Evolutionary conservation across 2,888 invertebrate species (phyloP).

Genomic region (Gastrophysa polygoni): DNA sequence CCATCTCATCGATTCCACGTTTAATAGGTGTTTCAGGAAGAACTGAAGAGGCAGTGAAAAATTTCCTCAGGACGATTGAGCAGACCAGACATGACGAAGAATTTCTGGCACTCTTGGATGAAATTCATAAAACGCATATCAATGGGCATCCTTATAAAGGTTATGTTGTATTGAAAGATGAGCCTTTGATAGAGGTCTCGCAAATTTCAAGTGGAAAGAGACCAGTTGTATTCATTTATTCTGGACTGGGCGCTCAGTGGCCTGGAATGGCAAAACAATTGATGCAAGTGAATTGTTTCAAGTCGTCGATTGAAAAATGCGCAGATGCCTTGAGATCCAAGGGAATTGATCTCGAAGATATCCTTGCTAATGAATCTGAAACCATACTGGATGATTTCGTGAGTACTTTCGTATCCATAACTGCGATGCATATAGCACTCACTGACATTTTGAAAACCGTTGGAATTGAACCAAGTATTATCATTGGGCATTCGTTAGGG

Average conservation of each 20-base stretch:
- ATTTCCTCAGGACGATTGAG: constrained; percentile 66
- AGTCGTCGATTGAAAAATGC: constrained; percentile 61
- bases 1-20: constrained; percentile 45
- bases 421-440: constrained; percentile 72
- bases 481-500: constrained; percentile 91
- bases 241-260: constrained; percentile 74
- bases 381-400: constrained; percentile 60
- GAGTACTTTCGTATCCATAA: constrained; percentile 66
- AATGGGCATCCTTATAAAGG: constrained; percentile 79
- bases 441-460: constrained; percentile 77
- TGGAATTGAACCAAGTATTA: constrained; percentile 84
- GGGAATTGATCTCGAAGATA: constrained; percentile 61
- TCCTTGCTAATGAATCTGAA: constrained; percentile 55
- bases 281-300: constrained; percentile 65
- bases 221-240: constrained; percentile 69
- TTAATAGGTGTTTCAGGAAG: constrained; percentile 65
- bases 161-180: constrained; percentile 55
- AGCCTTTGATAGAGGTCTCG: constrained; percentile 19
- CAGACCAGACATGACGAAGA: constrained; percentile 67
- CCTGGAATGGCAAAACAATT: constrained; percentile 66
- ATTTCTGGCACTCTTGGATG: constrained; percentile 73
- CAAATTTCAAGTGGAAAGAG: constrained; percentile 33
- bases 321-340: constrained; percentile 60
- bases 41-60: constrained; percentile 73
- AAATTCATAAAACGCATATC: constrained; percentile 69